Evolutionary conservation across 2,113 vertebrate species (phyloP).

Genomic region (Stegostoma tigrinum): DNA sequence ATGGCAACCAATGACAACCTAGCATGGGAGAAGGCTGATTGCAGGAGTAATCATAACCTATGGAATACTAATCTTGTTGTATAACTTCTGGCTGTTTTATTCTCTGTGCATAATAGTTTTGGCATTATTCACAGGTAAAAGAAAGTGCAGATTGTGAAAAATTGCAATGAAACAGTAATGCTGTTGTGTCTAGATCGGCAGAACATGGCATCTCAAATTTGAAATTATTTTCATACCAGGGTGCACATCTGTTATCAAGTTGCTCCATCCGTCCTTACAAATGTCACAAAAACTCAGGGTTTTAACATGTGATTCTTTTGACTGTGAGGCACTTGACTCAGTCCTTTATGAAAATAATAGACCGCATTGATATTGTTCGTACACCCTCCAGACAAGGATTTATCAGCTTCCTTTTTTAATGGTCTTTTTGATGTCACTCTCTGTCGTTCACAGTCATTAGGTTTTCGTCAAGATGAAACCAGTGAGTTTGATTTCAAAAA

Average conservation of each 20-base stretch:
- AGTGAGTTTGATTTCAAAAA: neutral
- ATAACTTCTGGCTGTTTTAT: neutral
- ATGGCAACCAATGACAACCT: neutral
- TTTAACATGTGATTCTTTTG: neutral
- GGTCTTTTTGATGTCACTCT: constrained; percentile 16
- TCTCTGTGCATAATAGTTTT: neutral
- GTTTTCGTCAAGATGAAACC: neutral
- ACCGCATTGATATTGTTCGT: neutral
- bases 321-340: constrained; percentile 16
- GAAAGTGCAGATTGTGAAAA: neutral
- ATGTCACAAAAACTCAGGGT: constrained; percentile 4
- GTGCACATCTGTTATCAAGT: neutral
- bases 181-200: neutral
- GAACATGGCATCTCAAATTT: neutral
- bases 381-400: constrained; percentile 1
- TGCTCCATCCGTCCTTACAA: neutral
- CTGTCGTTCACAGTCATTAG: constrained; percentile 24
- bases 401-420: constrained; percentile 17
- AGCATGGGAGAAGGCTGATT: neutral
- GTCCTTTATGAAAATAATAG: constrained; percentile 28
- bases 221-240: constrained; percentile 16
- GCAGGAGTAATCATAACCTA: neutral
- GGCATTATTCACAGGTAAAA: neutral
- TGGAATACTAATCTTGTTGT: neutral
- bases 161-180: neutral